phyloP scores from a whole-genome alignment of 2,113 vertebrate genomes.

The Prionailurus bengalensis region DNA sequence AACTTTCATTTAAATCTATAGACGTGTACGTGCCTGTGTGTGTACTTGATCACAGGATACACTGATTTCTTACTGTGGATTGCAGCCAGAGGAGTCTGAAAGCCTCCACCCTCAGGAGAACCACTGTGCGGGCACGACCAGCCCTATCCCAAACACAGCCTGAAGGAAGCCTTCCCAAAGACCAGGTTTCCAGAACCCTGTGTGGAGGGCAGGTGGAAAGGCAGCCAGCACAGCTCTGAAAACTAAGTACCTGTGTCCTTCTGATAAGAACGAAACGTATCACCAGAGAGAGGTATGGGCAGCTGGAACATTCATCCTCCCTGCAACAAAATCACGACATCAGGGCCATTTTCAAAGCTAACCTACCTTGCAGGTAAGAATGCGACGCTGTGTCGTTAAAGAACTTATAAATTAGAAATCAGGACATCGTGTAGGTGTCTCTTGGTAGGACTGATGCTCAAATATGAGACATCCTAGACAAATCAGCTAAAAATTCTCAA shows the following conservation, averaged over 20 bases:
- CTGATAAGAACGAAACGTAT: not conserved
- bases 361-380: not conserved
- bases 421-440: accelerated
- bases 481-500: not conserved
- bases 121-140: not conserved
- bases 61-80: not conserved
- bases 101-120: not conserved
- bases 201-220: accelerated
- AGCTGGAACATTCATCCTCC: not conserved
- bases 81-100: not conserved
- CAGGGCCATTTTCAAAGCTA: not conserved
- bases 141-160: not conserved
- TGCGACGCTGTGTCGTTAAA: not conserved
- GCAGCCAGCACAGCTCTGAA: not conserved
- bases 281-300: accelerated
- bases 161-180: not conserved
- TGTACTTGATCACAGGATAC: not conserved
- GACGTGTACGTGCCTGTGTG: not conserved
- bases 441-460: not conserved
- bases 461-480: not conserved
- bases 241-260: too few species aligned
- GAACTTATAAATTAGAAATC: not conserved
- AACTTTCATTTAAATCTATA: not conserved
- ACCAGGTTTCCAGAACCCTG: not conserved
- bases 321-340: not conserved